These are phyloP conservation scores for Leuctra nigra DNA, from an alignment of 2,888 invertebrate genomes.

Conservation along the genomic window DNA sequence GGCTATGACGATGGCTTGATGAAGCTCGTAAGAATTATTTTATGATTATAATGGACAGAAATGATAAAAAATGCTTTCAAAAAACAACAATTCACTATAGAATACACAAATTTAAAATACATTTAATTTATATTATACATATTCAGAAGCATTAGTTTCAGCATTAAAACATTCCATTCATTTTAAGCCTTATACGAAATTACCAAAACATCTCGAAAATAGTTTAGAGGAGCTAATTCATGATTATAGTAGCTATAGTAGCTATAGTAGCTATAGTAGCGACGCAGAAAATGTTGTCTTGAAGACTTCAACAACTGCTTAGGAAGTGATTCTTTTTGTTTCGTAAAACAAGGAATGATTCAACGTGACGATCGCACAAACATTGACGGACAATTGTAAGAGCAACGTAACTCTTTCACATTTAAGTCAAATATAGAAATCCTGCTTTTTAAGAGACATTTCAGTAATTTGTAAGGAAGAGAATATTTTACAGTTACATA, in stretches of 20 bases:
- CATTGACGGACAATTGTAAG: too few species aligned
- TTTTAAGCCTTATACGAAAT: too few species aligned
- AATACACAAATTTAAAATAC: conserved; percentile 18
- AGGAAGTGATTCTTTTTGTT: too few species aligned
- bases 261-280: too few species aligned
- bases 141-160: conserved; percentile 14
- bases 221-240: background rate
- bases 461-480: background rate
- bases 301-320: too few species aligned
- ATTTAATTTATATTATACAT: conserved; percentile 11
- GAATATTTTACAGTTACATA: background rate
- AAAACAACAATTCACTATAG: background rate
- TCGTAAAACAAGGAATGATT: too few species aligned
- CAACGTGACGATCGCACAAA: too few species aligned
- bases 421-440: background rate
- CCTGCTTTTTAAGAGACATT: background rate
- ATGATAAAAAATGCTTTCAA: background rate
- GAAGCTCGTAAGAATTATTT: background rate
- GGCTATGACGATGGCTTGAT: background rate
- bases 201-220: background rate
- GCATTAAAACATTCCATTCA: conserved; percentile 9
- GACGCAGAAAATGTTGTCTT: too few species aligned
- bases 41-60: background rate
- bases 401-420: too few species aligned
- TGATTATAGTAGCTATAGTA: background rate